Conservation (phyloP, 2,888 invertebrate species). For the Dasysyrphus tricinctus region DNA sequence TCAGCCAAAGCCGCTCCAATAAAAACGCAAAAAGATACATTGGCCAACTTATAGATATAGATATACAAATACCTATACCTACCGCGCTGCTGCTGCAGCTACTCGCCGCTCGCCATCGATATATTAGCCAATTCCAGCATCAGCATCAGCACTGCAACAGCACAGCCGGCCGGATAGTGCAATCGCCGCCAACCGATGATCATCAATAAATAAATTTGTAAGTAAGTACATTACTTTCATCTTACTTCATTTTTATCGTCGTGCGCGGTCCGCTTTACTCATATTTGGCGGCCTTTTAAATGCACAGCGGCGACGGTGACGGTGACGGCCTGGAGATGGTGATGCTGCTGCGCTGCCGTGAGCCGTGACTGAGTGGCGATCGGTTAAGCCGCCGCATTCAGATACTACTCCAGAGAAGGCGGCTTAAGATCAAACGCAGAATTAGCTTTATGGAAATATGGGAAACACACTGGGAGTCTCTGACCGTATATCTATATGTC, state of each 20-base stretch:
- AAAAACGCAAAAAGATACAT: constrained; percentile 65
- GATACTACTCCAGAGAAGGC: constrained; percentile 50
- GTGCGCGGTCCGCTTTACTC: constrained; percentile 74
- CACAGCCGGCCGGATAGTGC: constrained; percentile 62
- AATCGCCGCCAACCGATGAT: constrained; percentile 75
- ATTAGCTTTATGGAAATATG: constrained; percentile 73
- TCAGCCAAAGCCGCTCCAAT: constrained; percentile 71
- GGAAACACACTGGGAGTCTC: constrained; percentile 56
- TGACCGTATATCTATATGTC: background rate
- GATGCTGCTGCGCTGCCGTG: constrained; percentile 36
- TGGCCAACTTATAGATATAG: constrained; percentile 49
- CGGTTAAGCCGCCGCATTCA: constrained; percentile 52
- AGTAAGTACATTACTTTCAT: constrained; percentile 76
- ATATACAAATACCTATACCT: constrained; percentile 45
- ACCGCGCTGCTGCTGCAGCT: constrained; percentile 26
- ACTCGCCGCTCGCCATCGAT: background rate
- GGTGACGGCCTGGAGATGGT: background rate
- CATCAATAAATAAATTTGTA: constrained; percentile 76
- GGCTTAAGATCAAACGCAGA: constrained; percentile 73
- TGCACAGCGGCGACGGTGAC: constrained; percentile 17
- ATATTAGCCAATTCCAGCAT: constrained; percentile 19
- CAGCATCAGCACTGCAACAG: constrained; percentile 1
- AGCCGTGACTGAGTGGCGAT: constrained; percentile 52
- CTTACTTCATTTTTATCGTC: constrained; percentile 75
- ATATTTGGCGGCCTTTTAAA: constrained; percentile 69